Conservation (phyloP, 2,888 invertebrate species). For the Lamellibrachia columna region DNA sequence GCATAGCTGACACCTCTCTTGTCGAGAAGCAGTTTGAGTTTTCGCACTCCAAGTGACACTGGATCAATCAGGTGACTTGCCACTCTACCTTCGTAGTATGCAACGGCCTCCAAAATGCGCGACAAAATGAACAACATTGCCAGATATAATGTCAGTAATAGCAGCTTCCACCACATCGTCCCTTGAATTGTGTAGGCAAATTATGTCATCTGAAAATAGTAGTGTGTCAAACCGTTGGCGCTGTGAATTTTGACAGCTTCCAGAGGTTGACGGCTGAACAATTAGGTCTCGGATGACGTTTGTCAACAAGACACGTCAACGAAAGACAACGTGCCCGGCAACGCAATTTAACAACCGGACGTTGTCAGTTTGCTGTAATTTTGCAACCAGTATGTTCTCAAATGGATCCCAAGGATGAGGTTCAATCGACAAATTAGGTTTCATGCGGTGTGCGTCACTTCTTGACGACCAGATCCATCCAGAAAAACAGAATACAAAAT, state of each 20-base stretch:
- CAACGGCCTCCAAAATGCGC: slow-evolving; percentile 62
- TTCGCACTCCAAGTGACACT: slow-evolving; percentile 64
- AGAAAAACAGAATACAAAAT: neutral
- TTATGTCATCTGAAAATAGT: neutral
- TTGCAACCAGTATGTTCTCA: slow-evolving; percentile 11
- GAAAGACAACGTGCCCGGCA: neutral
- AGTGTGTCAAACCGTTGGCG: neutral
- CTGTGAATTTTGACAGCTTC: neutral
- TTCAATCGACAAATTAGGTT: neutral
- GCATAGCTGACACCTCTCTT: slow-evolving; percentile 66
- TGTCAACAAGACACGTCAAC: slow-evolving; percentile 12
- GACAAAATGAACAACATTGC: slow-evolving; percentile 63
- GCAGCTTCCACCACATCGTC: slow-evolving; percentile 62
- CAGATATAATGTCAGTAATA: slow-evolving; percentile 62
- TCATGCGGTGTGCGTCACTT: neutral
- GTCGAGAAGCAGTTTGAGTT: slow-evolving; percentile 65
- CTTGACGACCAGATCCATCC: neutral
- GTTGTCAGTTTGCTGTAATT: slow-evolving; percentile 11
- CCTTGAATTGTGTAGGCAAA: neutral
- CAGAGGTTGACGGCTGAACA: neutral
- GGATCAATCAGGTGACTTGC: slow-evolving; percentile 64
- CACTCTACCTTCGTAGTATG: slow-evolving; percentile 62
- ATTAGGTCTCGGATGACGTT: neutral
- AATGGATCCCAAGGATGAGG: neutral
- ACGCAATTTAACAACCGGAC: slow-evolving; percentile 11